Conservation (phyloP, 2,113 vertebrate species). For the Baryphthengus martii region DNA sequence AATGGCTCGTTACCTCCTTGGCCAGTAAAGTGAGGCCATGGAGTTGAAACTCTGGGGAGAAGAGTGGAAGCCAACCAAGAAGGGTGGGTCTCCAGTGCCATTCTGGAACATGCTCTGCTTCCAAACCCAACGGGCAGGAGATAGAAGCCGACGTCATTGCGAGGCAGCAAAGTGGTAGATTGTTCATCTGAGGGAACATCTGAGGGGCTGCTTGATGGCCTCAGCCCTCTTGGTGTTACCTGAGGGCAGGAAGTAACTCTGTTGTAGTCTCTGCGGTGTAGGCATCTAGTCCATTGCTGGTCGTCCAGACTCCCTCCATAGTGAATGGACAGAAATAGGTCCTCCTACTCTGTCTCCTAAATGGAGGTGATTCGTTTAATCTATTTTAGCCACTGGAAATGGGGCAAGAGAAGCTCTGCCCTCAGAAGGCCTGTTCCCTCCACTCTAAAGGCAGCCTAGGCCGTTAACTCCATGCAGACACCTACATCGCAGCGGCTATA, state of each 20-base stretch:
- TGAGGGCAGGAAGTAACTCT: background rate
- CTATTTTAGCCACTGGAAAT: slow-evolving; percentile 8
- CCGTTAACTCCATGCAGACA: slow-evolving; percentile 35
- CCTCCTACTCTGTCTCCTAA: slow-evolving; percentile 16
- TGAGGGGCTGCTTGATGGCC: background rate
- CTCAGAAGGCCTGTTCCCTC: slow-evolving; percentile 25
- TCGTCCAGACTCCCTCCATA: background rate
- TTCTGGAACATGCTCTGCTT: background rate
- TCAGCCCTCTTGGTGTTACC: background rate
- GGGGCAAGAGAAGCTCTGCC: slow-evolving; percentile 33
- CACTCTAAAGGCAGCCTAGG: background rate
- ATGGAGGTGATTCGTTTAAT: background rate
- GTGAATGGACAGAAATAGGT: slow-evolving; percentile 5
- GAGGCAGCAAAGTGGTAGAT: background rate
- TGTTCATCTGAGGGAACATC: background rate
- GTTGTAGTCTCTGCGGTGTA: background rate
- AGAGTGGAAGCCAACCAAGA: background rate
- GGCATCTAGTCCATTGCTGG: background rate
- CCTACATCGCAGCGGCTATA: slow-evolving; percentile 57
- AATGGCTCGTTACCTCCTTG: slow-evolving; percentile 36
- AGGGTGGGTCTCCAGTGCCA: background rate
- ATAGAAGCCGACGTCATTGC: background rate
- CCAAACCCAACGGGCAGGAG: background rate
- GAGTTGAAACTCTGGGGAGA: background rate
- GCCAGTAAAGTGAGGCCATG: background rate